These are phyloP conservation scores for Eristalis arbustorum DNA, from an alignment of 2,888 invertebrate genomes.

Conservation along the genomic window DNA sequence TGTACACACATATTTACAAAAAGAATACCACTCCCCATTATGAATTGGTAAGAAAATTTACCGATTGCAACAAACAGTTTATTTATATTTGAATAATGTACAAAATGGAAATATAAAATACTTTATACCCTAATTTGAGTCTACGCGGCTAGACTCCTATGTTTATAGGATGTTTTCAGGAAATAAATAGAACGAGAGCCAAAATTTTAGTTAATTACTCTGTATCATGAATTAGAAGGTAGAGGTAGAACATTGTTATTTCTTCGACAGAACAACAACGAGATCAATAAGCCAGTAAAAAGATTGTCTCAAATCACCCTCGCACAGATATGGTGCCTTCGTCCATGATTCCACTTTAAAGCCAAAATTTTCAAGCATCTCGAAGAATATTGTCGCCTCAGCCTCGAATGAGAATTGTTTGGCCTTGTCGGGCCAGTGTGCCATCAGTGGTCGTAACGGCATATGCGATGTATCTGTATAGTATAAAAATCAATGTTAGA, in stretches of 20 bases:
- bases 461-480: conserved; percentile 84
- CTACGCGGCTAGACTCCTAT: not conserved
- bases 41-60: conserved; percentile 29
- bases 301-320: conserved; percentile 95
- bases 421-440: conserved; percentile 84
- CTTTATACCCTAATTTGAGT: conserved; percentile 18
- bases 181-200: conserved; percentile 37
- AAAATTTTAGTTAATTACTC: conserved; percentile 14
- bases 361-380: conserved; percentile 82
- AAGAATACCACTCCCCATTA: not conserved
- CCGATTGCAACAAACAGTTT: conserved; percentile 27
- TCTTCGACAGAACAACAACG: conserved; percentile 88
- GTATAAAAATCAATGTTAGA: not conserved
- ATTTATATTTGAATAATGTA: conserved; percentile 48
- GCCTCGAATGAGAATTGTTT: conserved; percentile 86
- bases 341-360: conserved; percentile 92
- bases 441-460: conserved; percentile 78
- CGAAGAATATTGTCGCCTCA: conserved; percentile 88
- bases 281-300: conserved; percentile 96
- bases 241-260: conserved; percentile 66
- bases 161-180: not conserved
- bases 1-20: not conserved
- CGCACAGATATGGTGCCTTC: conserved; percentile 96
- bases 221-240: not conserved
- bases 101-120: conserved; percentile 53